These are phyloP conservation scores for Neodiprion virginianus DNA, from an alignment of 1,140 invertebrate species.

Conservation along the genomic window DNA sequence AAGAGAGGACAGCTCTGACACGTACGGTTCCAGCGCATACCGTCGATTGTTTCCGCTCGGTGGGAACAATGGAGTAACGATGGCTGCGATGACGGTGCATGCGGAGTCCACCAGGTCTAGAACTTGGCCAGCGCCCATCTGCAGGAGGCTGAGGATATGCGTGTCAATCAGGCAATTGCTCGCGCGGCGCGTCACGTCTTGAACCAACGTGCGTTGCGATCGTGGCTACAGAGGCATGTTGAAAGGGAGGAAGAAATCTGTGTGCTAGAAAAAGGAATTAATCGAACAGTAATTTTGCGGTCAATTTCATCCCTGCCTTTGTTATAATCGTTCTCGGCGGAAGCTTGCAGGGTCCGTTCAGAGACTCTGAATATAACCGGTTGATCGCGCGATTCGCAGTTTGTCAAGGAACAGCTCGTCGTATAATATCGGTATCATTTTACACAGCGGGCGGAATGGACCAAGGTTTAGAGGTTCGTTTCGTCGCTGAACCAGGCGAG, in stretches of 20 bases:
- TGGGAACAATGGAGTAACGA: constrained; percentile 27
- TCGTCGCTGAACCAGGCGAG: background rate
- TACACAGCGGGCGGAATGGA: background rate
- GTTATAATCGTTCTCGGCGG: background rate
- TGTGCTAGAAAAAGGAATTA: background rate
- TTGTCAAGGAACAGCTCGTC: too few relatives aligned
- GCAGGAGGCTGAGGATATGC: constrained; percentile 31
- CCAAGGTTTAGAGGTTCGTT: background rate
- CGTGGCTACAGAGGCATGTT: too few relatives aligned
- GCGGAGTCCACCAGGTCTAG: too few relatives aligned
- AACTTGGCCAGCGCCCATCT: background rate
- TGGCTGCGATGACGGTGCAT: constrained; percentile 21
- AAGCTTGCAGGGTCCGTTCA: background rate
- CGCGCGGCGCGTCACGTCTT: constrained; percentile 22
- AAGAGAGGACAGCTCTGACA: constrained; percentile 25
- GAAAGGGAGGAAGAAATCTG: background rate
- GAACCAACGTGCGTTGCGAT: constrained; percentile 8
- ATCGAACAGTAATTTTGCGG: background rate
- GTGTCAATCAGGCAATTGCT: constrained; percentile 37
- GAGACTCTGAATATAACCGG: too few relatives aligned
- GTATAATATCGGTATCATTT: too few relatives aligned
- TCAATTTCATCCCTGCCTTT: background rate
- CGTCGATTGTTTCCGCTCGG: constrained; percentile 30
- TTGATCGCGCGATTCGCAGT: too few relatives aligned
- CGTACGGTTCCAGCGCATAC: constrained; percentile 31